A percentile compares a stretch with the other conserved stretches of the same genome.
phyloP scores from a whole-genome alignment of 2,888 invertebrate genomes.

The Sesia bembeciformis region DNA sequence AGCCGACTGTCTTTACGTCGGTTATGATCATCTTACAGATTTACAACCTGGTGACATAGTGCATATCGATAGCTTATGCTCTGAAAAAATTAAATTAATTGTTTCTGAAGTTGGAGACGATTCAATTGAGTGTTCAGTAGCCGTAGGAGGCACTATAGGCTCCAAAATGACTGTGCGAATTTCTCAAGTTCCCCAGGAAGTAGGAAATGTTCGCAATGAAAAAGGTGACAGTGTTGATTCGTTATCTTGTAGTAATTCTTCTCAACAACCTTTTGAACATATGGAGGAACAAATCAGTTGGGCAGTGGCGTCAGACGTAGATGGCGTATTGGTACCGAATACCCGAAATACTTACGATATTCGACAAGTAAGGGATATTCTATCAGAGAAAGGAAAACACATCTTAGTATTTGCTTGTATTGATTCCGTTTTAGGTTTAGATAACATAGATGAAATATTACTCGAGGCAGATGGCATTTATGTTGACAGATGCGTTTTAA shows the following conservation, averaged over 20 bases:
- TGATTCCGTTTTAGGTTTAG: slow-evolving; percentile 43
- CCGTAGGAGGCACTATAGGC: slow-evolving; percentile 66
- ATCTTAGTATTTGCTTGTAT: slow-evolving; percentile 54
- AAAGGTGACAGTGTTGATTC: slow-evolving; percentile 60
- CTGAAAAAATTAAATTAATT: slow-evolving; percentile 46
- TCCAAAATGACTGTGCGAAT: slow-evolving; percentile 69
- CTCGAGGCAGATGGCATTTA: slow-evolving; percentile 87
- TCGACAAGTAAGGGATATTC: slow-evolving; percentile 31
- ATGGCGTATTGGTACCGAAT: slow-evolving; percentile 51
- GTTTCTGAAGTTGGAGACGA: slow-evolving; percentile 54
- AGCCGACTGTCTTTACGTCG: slow-evolving; percentile 68
- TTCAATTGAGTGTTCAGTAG: slow-evolving; percentile 66
- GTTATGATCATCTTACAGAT: slow-evolving; percentile 66
- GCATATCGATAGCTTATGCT: slow-evolving; percentile 55
- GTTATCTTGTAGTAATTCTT: slow-evolving; percentile 73
- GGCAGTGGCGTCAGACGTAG: slow-evolving; percentile 58
- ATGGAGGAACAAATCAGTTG: slow-evolving; percentile 64
- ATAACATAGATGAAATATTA: slow-evolving; percentile 83
- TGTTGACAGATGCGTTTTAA: slow-evolving; percentile 88
- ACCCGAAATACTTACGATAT: slow-evolving; percentile 42
- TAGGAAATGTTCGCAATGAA: slow-evolving; percentile 38
- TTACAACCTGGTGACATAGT: slow-evolving; percentile 65
- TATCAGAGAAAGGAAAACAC: slow-evolving; percentile 56
- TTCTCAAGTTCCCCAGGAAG: slow-evolving; percentile 62
- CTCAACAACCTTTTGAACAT: slow-evolving; percentile 80